Conservation (phyloP, 2,888 invertebrate species). For the Ormyrus pomaceus region DNA sequence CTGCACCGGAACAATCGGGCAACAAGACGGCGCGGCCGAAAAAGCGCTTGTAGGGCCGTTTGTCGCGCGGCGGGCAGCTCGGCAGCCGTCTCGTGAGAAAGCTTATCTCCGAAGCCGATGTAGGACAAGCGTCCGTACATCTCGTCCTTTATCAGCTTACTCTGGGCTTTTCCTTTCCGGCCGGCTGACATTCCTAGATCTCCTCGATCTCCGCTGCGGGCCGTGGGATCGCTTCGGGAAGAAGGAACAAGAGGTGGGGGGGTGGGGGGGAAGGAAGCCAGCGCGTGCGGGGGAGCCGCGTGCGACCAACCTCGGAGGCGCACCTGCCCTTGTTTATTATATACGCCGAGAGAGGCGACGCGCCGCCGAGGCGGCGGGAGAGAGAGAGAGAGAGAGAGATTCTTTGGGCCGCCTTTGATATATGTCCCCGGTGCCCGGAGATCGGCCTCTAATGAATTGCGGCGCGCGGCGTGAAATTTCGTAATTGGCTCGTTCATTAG, state of each 20-base stretch:
- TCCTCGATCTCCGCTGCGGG: too few species aligned
- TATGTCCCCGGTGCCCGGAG: constrained; percentile 37
- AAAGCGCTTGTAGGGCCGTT: too few species aligned
- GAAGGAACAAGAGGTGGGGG: constrained; percentile 9
- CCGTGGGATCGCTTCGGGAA: neutral
- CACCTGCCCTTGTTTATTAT: constrained; percentile 63
- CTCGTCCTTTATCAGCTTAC: constrained; percentile 43
- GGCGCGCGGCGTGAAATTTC: constrained; percentile 68
- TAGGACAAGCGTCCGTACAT: constrained; percentile 35
- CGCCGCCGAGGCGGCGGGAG: neutral
- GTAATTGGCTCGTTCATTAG: constrained; percentile 69
- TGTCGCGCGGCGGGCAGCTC: constrained; percentile 19
- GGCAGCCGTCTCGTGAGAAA: neutral
- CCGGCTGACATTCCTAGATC: constrained; percentile 1
- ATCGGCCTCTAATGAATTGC: constrained; percentile 68
- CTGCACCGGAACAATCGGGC: constrained; percentile 21
- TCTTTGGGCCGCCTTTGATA: constrained; percentile 46
- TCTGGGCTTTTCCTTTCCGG: neutral
- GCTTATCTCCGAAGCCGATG: constrained; percentile 29
- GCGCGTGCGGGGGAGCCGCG: neutral
- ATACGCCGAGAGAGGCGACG: neutral
- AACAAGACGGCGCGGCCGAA: neutral
- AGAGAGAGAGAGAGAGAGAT: neutral
- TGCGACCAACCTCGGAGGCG: neutral
- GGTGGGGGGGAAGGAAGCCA: neutral